A percentile compares a stretch with the other conserved stretches of the same genome.
Conservation (phyloP, 2,797 vertebrate species). For the Hyperoplus immaculatus region DNA sequence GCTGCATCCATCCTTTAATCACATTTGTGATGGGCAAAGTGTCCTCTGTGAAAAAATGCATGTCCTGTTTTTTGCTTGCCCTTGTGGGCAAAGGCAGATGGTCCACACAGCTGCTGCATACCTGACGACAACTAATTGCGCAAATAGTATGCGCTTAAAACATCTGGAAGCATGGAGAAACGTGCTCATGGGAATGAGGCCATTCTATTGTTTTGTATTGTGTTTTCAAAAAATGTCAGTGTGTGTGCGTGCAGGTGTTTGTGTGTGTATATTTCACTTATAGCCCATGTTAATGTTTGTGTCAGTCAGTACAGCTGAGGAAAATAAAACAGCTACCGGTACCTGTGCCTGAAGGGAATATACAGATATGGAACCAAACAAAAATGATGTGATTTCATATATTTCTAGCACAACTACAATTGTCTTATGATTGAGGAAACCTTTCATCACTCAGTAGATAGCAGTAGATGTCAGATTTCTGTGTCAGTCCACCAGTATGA, state of each 20-base stretch:
- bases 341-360: background rate
- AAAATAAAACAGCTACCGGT: background rate
- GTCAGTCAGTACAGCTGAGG: background rate
- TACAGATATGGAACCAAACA: background rate
- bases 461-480: too few relatives aligned
- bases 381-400: background rate
- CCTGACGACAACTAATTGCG: background rate
- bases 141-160: background rate
- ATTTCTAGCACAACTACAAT: slow-evolving; percentile 3
- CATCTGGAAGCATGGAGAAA: background rate
- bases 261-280: background rate
- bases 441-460: slow-evolving; percentile 12
- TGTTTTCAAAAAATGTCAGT: too few relatives aligned
- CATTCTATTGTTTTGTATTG: too few relatives aligned
- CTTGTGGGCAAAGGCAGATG: slow-evolving; percentile 16
- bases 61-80: slow-evolving; percentile 20
- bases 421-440: slow-evolving; percentile 15
- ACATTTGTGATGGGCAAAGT: slow-evolving; percentile 25
- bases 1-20: slow-evolving; percentile 15
- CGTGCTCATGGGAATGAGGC: background rate
- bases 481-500: too few relatives aligned
- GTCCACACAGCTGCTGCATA: slow-evolving; percentile 22
- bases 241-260: background rate
- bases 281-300: too few relatives aligned
- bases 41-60: background rate